Evolutionary conservation across 2,113 vertebrate genomes (phyloP), one percentile per base, ranked within the genome.

Genomic region (Ranitomeya imitator): DNA sequence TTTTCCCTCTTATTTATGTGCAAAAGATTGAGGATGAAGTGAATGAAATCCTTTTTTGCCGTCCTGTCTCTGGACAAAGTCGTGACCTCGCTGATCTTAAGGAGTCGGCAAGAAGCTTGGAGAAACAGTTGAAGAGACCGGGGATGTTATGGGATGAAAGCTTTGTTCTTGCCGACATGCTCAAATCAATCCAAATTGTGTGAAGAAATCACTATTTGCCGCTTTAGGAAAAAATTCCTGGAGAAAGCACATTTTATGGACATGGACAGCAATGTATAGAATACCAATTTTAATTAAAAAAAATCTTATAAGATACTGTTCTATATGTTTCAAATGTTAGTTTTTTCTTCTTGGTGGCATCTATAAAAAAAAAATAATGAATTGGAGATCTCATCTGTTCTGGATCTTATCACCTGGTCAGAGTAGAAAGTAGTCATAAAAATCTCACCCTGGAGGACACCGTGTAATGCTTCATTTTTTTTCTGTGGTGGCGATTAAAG

Each of bases 41-140:
- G 82, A 99, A 99, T 0, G 97, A 99, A 92, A 96, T 97, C 85
- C 92, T 97, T 2, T 95, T 96, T 85, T 97, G 96, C 88, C 93
- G 94, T 85, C 90, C 77, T 52, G 81, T 60, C 71, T 69, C 83
- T 55, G 89, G 0, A 60, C 79, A 52, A 67, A 73, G 4, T 9
- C 9, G 26, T 0, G 61, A 92, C 67, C 91, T 92, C 0, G 0
- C 86, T 0, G 93, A 95, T 16, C 91, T 98, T 78, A 91, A 89
- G 23, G 90, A 92, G 6, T 92, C 93, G 45, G 97, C 95, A 31
- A 94, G 18, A 79, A 91, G 74, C 0, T 92, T 99, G 91, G 97
- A 99, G 91, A 92, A 61, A 65, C 90, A 92, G 0, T 93, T 99
- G 78, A 90, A 77, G 86, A 93, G 88, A 55, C 90, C 91, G 9